Evolutionary conservation across 2,113 vertebrate genomes (phyloP).

Genomic region (Collichthys lucidus): DNA sequence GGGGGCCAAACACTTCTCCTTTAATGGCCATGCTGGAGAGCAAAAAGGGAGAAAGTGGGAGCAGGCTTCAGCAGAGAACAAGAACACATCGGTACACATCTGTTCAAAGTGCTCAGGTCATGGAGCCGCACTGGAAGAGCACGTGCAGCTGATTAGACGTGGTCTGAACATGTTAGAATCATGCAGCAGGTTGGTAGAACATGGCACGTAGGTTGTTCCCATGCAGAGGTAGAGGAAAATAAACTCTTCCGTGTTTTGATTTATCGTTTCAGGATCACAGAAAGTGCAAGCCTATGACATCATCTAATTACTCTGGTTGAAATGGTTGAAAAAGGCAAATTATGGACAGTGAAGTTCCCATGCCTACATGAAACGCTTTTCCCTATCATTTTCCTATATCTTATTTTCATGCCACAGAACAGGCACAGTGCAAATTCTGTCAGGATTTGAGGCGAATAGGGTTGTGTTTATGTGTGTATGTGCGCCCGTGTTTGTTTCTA

Average conservation of each 20-base stretch:
- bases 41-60: slow-evolving; percentile 20
- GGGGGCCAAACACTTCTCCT: slow-evolving; percentile 43
- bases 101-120: slow-evolving; percentile 1
- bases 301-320: slow-evolving; percentile 74
- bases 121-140: background rate
- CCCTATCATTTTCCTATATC: slow-evolving; percentile 74
- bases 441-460: slow-evolving; percentile 65
- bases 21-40: slow-evolving; percentile 43
- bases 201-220: background rate
- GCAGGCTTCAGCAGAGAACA: background rate
- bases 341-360: slow-evolving; percentile 71
- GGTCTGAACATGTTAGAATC: background rate
- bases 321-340: slow-evolving; percentile 45
- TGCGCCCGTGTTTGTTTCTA: slow-evolving; percentile 32
- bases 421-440: slow-evolving; percentile 54
- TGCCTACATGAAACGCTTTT: slow-evolving; percentile 55
- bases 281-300: slow-evolving; percentile 68
- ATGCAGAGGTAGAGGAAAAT: background rate
- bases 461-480: slow-evolving; percentile 66
- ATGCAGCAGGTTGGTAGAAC: background rate
- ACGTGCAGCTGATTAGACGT: background rate
- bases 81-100: background rate
- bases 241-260: slow-evolving; percentile 39
- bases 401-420: slow-evolving; percentile 67
- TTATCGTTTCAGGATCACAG: slow-evolving; percentile 54